Percentiles rank a stretch among this genome's conserved stretches.
These are phyloP conservation scores for Heliconius melpomene DNA, from an alignment of 1,140 invertebrate species.

Conservation along the genomic window DNA sequence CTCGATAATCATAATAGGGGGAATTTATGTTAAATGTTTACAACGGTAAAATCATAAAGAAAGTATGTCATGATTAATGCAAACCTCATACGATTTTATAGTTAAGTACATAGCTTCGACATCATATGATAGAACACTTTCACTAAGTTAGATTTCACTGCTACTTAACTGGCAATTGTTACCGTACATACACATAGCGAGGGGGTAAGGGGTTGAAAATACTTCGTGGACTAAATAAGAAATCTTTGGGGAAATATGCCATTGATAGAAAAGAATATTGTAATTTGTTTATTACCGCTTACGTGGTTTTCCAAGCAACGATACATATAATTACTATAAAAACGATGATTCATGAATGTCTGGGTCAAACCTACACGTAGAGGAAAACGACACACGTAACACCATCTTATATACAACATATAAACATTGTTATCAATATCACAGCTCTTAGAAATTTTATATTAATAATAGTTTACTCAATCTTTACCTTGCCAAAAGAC, in stretches of 20 bases:
- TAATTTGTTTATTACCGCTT: conserved; percentile 9
- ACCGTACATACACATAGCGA: conserved; percentile 40
- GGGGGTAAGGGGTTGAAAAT: conserved; percentile 37
- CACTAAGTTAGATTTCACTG: conserved; percentile 70
- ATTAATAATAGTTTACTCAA: conserved; percentile 32
- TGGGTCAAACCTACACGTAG: conserved; percentile 37
- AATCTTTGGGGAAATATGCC: background rate
- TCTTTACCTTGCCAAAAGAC: conserved; percentile 39
- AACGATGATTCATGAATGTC: conserved; percentile 39
- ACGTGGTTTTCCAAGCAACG: conserved; percentile 32
- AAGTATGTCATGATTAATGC: conserved; percentile 46
- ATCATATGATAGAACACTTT: conserved; percentile 68
- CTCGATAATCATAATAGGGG: background rate
- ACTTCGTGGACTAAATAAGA: background rate
- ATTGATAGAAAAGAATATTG: background rate
- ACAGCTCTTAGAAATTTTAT: conserved; percentile 27
- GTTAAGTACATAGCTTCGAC: conserved; percentile 36
- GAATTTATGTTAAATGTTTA: conserved; percentile 23
- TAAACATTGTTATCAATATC: conserved; percentile 35
- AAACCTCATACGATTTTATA: conserved; percentile 50
- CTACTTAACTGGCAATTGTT: conserved; percentile 64
- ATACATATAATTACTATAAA: conserved; percentile 20
- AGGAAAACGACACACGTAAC: conserved; percentile 41
- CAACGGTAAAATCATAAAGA: conserved; percentile 42
- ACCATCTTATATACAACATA: conserved; percentile 16